phyloP scores from a whole-genome alignment of 2,797 vertebrate genomes.

The Pseudocheirus occidentalis region DNA sequence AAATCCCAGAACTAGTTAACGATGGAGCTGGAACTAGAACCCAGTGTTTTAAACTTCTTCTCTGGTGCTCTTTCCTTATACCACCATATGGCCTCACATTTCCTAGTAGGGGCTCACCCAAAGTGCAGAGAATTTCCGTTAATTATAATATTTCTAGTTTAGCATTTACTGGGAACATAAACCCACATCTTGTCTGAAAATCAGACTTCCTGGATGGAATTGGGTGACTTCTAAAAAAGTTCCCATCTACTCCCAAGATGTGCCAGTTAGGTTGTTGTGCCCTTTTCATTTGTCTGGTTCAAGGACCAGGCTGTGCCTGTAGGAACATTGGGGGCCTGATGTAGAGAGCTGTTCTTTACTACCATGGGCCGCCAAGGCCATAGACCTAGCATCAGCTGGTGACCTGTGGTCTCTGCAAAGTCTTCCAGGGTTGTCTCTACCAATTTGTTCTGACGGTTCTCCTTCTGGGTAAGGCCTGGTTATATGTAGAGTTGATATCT shows the following conservation, averaged over 20 bases:
- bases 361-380: conserved; percentile 64
- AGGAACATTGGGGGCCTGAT: neutral
- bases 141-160: neutral
- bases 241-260: conserved; percentile 13
- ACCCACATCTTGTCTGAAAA: neutral
- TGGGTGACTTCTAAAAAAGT: conserved; percentile 28
- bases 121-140: neutral
- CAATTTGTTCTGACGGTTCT: conserved; percentile 79
- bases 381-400: conserved; percentile 74
- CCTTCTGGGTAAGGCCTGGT: conserved; percentile 68
- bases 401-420: conserved; percentile 70
- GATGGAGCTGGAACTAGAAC: neutral
- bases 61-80: neutral
- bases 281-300: conserved; percentile 68
- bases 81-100: too few species aligned
- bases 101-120: neutral
- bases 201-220: neutral
- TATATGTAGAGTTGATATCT: neutral
- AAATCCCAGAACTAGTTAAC: neutral
- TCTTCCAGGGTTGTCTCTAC: conserved; percentile 67
- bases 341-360: conserved; percentile 34
- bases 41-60: neutral
- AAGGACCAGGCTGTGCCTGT: conserved; percentile 48
- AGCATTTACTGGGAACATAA: neutral
- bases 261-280: conserved; percentile 59